phyloP scores from a whole-genome alignment of 2,113 vertebrate species.

The Apodemus sylvaticus region DNA sequence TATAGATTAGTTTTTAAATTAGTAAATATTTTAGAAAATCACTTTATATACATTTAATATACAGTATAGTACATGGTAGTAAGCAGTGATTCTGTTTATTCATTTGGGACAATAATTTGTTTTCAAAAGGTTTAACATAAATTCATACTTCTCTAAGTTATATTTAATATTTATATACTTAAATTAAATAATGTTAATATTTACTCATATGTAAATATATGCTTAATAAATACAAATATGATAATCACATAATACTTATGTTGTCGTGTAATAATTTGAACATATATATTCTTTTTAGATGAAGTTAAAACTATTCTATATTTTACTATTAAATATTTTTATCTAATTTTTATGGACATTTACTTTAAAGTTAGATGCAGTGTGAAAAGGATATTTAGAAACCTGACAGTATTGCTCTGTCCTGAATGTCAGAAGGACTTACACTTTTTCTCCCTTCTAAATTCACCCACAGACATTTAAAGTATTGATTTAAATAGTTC shows the following conservation, averaged over 20 bases:
- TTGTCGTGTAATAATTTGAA: background rate
- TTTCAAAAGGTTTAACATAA: background rate
- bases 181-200: background rate
- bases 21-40: background rate
- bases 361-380: background rate
- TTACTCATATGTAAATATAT: background rate
- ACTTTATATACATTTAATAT: background rate
- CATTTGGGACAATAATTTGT: background rate
- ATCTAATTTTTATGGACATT: background rate
- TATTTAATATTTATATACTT: background rate
- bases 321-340: background rate
- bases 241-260: background rate
- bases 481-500: slow-evolving; percentile 50
- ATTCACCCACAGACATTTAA: slow-evolving; percentile 25
- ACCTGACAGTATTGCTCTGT: background rate
- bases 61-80: background rate
- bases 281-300: background rate
- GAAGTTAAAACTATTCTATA: background rate
- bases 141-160: background rate
- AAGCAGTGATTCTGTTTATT: background rate
- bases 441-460: slow-evolving; percentile 34
- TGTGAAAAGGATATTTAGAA: background rate
- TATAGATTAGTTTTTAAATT: background rate
- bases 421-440: background rate
- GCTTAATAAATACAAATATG: background rate